A percentile compares a stretch with the other conserved stretches of the same genome.
Conservation (phyloP, 2,113 vertebrate genomes). For the Cephalopholis sonnerati region DNA sequence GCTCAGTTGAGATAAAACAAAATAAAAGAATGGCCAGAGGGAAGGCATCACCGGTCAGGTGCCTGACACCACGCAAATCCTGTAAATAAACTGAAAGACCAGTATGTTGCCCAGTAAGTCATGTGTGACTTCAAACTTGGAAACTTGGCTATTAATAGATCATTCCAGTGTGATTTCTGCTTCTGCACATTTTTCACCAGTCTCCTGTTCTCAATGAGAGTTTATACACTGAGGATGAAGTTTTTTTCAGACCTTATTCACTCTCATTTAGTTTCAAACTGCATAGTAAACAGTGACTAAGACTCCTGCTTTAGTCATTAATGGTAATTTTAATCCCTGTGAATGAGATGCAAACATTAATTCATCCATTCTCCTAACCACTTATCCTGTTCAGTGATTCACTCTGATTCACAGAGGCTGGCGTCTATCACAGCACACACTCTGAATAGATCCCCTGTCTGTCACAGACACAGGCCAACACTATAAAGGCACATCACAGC, state of each 20-base stretch:
- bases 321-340: neutral
- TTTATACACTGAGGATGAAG: neutral
- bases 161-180: conserved; percentile 10
- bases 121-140: neutral
- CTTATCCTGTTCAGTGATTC: neutral
- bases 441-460: neutral
- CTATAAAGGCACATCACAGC: neutral
- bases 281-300: conserved; percentile 1
- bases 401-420: neutral
- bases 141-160: conserved; percentile 7
- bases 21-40: conserved; percentile 61
- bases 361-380: neutral
- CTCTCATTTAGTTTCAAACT: neutral
- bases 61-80: conserved; percentile 36
- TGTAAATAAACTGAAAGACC: conserved; percentile 50
- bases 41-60: conserved; percentile 61
- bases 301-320: neutral
- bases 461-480: neutral
- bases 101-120: neutral
- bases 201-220: conserved; percentile 32
- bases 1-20: conserved; percentile 58
- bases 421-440: neutral
- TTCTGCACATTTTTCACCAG: neutral
- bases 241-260: conserved; percentile 24
- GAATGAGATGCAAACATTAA: conserved; percentile 6